Base-by-base conservation (phyloP, 2,797 vertebrate species). In the Hephaestus fuliginosus region DNA sequence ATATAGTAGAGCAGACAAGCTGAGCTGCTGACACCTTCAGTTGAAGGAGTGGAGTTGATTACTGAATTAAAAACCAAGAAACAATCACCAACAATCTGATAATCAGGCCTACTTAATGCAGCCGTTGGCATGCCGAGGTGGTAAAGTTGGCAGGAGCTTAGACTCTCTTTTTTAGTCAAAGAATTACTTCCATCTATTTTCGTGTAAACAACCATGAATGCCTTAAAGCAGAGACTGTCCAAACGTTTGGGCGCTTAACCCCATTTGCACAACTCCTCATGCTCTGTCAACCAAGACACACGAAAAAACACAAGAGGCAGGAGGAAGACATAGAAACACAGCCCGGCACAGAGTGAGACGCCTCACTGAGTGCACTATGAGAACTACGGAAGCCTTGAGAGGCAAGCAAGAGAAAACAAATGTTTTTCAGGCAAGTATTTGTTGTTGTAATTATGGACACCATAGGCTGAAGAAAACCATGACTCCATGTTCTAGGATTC, bases 311-410 rank as follows among this genome's bases (percentile, higher is more conserved):
- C 43, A 7, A 49, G 20, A 52, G 30, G 25, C 25, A 39, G 39
- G 4, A 22, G 20, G 6, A 12, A n/a, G 46, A 25, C 67, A 70
- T 15, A n/a, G 11, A 4, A 18, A 33, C 51, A 14, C 22, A 30
- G 36, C 25, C 25, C 25, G 25, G 25, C 25, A 25, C 25, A 25
- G 25, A 25, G 25, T 25, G 25, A 25, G 25, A 25, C 25, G 25
- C 25, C 69, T 10, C 43, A 64, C 74, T 14, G 7, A 64, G 28
- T 61, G 65, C 62, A 73, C 17, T 46, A 36, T 80, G 70, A 88
- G 71, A 86, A 36, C 33, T 36, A 36, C 33, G 2, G 25, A 25
- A 25, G 25, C 25, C 25, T 25, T 25, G 25, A 25, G 25, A 25
- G 25, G 25, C 25, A 25, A 25, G 25, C 25, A 25, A 25, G 25